Evolutionary conservation across 2,113 vertebrate species (phyloP).

Genomic region (Dendropsophus ebraccatus): DNA sequence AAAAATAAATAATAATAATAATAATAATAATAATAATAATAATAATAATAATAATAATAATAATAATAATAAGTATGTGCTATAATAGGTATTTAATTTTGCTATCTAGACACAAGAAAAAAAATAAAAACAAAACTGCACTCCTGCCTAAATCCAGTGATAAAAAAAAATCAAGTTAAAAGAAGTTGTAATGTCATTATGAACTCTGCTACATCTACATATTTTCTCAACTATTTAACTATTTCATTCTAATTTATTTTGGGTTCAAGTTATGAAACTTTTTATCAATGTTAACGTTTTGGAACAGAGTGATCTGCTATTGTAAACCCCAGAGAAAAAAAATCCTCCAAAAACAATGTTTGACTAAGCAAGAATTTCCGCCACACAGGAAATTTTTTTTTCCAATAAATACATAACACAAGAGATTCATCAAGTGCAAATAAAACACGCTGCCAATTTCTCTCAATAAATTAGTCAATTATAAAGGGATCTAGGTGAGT

Average conservation of each 20-base stretch:
- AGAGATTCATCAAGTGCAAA: conserved; percentile 35
- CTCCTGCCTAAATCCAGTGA: neutral
- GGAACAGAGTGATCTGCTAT: neutral
- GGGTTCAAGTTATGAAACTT: conserved; percentile 26
- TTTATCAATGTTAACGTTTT: neutral
- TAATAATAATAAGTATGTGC: too few relatives aligned
- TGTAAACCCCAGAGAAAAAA: conserved; percentile 38
- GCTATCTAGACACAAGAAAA: neutral
- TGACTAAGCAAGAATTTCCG: conserved; percentile 43
- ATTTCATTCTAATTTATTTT: too few relatives aligned
- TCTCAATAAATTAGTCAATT: conserved; percentile 50
- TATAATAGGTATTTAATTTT: too few relatives aligned
- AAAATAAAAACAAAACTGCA: neutral
- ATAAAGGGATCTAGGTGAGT: conserved; percentile 26
- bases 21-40: too few relatives aligned
- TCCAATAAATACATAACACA: conserved; percentile 18
- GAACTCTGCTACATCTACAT: neutral
- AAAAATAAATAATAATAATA: too few relatives aligned
- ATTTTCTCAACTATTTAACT: conserved; percentile 15
- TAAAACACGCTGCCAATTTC: conserved; percentile 27
- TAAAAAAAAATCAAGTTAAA: neutral
- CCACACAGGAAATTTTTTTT: conserved; percentile 8
- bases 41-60: too few relatives aligned
- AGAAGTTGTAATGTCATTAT: neutral
- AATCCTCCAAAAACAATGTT: conserved; percentile 28